These are phyloP conservation scores for Numida meleagris DNA, from an alignment of 2,113 vertebrate genomes.

Conservation along the genomic window DNA sequence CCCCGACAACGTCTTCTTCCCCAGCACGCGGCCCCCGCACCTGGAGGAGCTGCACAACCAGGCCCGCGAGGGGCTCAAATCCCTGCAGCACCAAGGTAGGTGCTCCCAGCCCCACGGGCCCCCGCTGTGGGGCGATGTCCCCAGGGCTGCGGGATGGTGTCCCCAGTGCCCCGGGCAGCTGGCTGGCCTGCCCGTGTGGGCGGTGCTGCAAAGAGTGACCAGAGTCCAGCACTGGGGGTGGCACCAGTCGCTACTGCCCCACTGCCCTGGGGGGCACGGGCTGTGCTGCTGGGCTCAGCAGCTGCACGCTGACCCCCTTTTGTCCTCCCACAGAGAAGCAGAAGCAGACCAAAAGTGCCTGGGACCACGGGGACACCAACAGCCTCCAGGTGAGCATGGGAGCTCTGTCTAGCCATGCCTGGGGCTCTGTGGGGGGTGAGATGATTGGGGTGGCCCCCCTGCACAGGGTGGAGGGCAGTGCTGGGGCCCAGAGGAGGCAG, in stretches of 20 bases:
- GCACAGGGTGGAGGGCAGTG: not conserved
- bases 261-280: not conserved
- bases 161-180: not conserved
- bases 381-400: slow-evolving; percentile 80
- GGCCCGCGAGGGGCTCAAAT: slow-evolving; percentile 90
- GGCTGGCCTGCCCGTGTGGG: not conserved
- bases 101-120: not conserved
- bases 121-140: not conserved
- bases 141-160: not conserved
- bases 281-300: accelerated
- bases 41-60: slow-evolving; percentile 92
- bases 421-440: not conserved
- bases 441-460: not conserved
- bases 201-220: not conserved
- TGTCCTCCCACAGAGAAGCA: slow-evolving; percentile 79
- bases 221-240: not conserved
- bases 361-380: slow-evolving; percentile 87
- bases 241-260: not conserved
- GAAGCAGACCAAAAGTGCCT: slow-evolving; percentile 80
- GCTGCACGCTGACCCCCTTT: not conserved
- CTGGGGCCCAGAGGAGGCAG: not conserved
- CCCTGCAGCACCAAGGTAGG: slow-evolving; percentile 91
- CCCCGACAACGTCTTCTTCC: slow-evolving; percentile 92
- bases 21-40: slow-evolving; percentile 84
- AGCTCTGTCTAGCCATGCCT: not conserved